Evolutionary conservation across 2,888 invertebrate species (phyloP), one percentile per base, ranked within the genome.

Genomic region (Rhopalosiphum nymphaeae): DNA sequence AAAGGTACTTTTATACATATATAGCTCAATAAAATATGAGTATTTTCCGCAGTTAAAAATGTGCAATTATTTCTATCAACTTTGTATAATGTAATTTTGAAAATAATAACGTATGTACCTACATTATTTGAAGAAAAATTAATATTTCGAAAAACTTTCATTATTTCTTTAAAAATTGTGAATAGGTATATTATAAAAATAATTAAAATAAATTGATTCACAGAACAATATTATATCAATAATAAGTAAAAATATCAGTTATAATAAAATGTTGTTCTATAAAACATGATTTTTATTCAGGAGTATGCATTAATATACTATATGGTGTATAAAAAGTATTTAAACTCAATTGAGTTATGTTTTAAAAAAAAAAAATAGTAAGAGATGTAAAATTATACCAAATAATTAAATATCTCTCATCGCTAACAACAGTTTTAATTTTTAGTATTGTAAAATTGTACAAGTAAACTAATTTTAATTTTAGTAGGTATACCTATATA

Each of bases 1-100:
- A 26, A 49, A 91, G 91, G 91, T 53, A 84, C 78, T 84, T 78
- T 53, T 61, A n/a, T 42, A 61, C 10, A 21, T 90, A n/a, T 61
- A 26, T 61, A 36, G 78, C 56, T 46, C 21, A 90, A 61, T 67
- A 46, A 90, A 44, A 56, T 46, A n/a, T 46, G n/a, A 46, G n/a
- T 67, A 46, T 90, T 78, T 78, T 13, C 36, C 29, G 11, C 13
- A 78, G 78, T 78, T 78, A 36, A n/a, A 91, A 49, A 49, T 91
- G 1, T 78, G 36, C 90, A 36, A 67, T 78, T n/a, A 25, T 90
- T 49, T 90, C 67, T 26, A 49, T 26, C 25, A 25, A 90, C 36
- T 25, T 36, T 67, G 26, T 36, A 42, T 44, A 85, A 44, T 26
- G 85, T 44, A 85, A 46, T 61, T 78, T 21, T 89, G n/a, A 16